Conservation (phyloP, 2,797 vertebrate species). For the Pristis pectinata region DNA sequence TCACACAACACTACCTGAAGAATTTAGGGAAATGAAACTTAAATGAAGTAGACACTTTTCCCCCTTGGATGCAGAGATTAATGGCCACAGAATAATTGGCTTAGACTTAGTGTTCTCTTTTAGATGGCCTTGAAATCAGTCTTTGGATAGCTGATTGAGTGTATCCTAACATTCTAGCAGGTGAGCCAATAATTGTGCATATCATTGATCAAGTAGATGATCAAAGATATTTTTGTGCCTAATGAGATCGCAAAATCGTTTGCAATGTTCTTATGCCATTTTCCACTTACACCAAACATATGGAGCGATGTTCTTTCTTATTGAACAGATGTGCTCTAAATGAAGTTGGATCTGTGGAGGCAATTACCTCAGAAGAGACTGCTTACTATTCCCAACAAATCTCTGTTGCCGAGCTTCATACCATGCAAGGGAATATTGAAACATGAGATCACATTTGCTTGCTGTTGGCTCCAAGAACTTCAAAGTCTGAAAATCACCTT, state of each 20-base stretch:
- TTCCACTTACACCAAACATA: background rate
- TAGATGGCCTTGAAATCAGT: background rate
- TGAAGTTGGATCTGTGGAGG: background rate
- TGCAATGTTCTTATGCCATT: background rate
- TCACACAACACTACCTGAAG: background rate
- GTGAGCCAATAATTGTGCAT: background rate
- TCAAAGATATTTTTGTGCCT: background rate
- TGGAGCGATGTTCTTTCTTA: background rate
- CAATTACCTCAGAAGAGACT: too few relatives aligned
- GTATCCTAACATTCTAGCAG: background rate
- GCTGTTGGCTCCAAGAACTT: background rate
- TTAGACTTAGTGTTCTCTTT: background rate
- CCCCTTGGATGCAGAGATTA: background rate
- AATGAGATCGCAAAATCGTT: background rate
- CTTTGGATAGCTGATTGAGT: background rate
- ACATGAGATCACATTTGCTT: background rate
- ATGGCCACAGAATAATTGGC: too few relatives aligned
- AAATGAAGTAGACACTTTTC: background rate
- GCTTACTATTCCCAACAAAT: background rate
- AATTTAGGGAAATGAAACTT: background rate
- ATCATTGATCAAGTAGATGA: background rate
- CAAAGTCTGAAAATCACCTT: conserved; percentile 14
- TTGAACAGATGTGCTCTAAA: background rate
- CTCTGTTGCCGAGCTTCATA: background rate
- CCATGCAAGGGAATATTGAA: background rate